Conservation (phyloP, 1,140 invertebrate genomes). For the Cotesia vestalis region DNA sequence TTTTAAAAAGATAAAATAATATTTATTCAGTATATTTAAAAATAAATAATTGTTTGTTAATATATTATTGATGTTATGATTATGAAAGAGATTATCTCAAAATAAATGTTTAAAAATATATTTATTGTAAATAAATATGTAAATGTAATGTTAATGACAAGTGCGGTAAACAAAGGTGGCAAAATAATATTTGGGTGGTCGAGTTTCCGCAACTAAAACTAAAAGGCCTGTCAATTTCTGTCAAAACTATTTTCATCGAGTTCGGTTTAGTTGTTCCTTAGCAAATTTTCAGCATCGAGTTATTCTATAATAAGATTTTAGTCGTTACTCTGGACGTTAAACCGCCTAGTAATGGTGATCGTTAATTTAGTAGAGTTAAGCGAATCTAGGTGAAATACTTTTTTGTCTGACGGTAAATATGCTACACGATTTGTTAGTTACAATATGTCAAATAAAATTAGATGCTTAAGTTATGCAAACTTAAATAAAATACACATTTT, state of each 20-base stretch:
- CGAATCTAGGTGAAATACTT: constrained; percentile 7
- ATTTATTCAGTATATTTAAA: too few species aligned
- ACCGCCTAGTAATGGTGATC: not conserved
- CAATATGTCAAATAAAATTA: not conserved
- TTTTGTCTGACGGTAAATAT: not conserved
- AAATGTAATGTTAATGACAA: not conserved
- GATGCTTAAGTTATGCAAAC: too few species aligned
- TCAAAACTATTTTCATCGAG: constrained; percentile 37
- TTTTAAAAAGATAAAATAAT: too few species aligned
- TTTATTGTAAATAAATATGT: too few species aligned
- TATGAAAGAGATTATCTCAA: too few species aligned
- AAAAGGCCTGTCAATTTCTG: constrained; percentile 40
- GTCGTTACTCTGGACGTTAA: not conserved
- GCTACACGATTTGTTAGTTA: not conserved
- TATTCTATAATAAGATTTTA: constrained; percentile 7
- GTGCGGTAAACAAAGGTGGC: not conserved
- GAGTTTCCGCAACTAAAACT: constrained; percentile 23
- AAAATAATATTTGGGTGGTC: constrained; percentile 28
- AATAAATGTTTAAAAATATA: too few species aligned
- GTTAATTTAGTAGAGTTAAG: not conserved
- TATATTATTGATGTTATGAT: too few species aligned
- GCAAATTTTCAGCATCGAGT: too few species aligned
- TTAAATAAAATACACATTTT: too few species aligned
- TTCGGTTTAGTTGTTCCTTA: constrained; percentile 11
- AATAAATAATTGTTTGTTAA: too few species aligned